Base-by-base conservation (phyloP, 2,888 invertebrate genomes). In the Chymomyza caudatula region DNA sequence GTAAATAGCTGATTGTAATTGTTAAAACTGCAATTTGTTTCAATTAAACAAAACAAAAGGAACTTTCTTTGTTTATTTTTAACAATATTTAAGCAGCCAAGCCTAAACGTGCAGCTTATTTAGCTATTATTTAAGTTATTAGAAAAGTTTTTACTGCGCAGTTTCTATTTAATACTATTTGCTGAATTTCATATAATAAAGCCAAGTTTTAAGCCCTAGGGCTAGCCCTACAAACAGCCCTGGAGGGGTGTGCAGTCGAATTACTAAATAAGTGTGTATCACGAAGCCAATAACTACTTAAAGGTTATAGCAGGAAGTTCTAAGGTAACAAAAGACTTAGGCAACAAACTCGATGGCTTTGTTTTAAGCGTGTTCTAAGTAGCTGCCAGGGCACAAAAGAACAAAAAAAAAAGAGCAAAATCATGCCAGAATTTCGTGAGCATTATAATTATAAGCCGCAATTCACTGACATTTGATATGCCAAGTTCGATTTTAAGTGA, bases 61-160 rank as follows among this genome's bases (percentile, higher is more conserved):
- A 37, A 37, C 11, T 37, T 2, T 11, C 8, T 37, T 37, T 37
- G 29, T 37, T 37, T 37, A 37, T 11, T 37, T 37, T 37, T 37
- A 37, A 37, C 11, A 37, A 37, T 11, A 37, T 56, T 42, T 55
- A 2, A 55, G 43, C 17, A n/a, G 44, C 44, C 22, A 19, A 17
- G 58, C 56, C 63, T 58, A 43, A 69, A 66, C 80, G 80, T 82
- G 80, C 73, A 78, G 53, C 63, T 64, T 70, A 59, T 44, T 37
- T 11, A 37, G 11, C 64, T 73, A 80, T 71, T 79, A 80, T 72
- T 79, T 78, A 82, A 82, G 67, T 69, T 13, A 11, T 37, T 2
- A 78, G 65, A 49, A 52, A 63, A 69, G 65, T 71, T 60, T 74
- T 70, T 69, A 80, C 73, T 80, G 80, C 80, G 80, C 80, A 80